These are phyloP conservation scores for Chalcosyrphus nemorum DNA, from an alignment of 2,888 invertebrate species.

Conservation along the genomic window DNA sequence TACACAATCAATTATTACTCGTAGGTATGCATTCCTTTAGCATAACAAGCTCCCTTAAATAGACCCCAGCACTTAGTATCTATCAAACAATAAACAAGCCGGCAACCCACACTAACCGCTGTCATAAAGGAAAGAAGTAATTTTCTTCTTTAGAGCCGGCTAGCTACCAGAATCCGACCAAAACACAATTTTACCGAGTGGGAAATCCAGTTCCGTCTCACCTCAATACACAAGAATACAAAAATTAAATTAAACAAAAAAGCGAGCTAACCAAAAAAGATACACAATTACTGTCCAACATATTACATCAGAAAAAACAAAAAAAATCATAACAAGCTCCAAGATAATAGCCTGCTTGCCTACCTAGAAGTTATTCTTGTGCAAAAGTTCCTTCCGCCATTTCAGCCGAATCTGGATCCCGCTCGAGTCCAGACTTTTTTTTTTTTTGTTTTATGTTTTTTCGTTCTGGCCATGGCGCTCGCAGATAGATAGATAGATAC, in stretches of 20 bases:
- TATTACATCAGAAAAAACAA: conserved; percentile 56
- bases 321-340: background rate
- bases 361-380: conserved; percentile 60
- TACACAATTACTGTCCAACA: conserved; percentile 37
- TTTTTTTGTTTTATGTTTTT: conserved; percentile 1
- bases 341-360: conserved; percentile 4
- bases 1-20: conserved; percentile 36
- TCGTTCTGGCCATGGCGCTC: conserved; percentile 40
- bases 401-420: conserved; percentile 24
- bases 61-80: conserved; percentile 38
- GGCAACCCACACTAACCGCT: conserved; percentile 34
- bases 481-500: conserved; percentile 18
- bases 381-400: conserved; percentile 69
- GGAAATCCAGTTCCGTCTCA: conserved; percentile 53
- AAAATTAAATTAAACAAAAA: conserved; percentile 3
- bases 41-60: conserved; percentile 62
- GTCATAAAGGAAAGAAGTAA: background rate
- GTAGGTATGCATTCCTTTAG: conserved; percentile 22
- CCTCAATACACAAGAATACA: conserved; percentile 36
- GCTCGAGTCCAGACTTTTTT: conserved; percentile 30
- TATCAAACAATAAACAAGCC: conserved; percentile 38
- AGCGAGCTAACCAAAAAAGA: too few species aligned
- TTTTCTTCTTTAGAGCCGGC: conserved; percentile 16
- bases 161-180: background rate
- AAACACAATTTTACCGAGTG: conserved; percentile 28